Evolutionary conservation across 2,888 invertebrate species (phyloP).

Genomic region (Megaustenia siamemsis): DNA sequence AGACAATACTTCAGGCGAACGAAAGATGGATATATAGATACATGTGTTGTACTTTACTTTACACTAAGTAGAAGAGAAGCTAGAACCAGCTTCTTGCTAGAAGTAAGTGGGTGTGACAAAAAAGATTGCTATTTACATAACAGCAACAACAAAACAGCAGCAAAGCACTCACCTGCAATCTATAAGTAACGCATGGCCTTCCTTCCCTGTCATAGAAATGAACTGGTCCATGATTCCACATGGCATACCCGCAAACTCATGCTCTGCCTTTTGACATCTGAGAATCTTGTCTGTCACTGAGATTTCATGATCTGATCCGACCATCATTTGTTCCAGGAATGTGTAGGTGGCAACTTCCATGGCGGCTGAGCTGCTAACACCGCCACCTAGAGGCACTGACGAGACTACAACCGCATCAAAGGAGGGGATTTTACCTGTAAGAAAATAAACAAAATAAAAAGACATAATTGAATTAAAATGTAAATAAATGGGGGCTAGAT

Average conservation of each 20-base stretch:
- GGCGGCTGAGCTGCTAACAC: slow-evolving; percentile 94
- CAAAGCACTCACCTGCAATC: slow-evolving; percentile 87
- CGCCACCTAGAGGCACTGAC: slow-evolving; percentile 93
- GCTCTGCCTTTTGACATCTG: slow-evolving; percentile 94
- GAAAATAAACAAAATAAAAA: not conserved
- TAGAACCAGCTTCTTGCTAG: no score
- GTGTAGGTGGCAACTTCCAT: slow-evolving; percentile 93
- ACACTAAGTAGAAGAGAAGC: no score
- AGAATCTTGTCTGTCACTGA: slow-evolving; percentile 84
- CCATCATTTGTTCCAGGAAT: slow-evolving; percentile 86
- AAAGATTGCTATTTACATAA: no score
- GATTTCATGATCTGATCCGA: slow-evolving; percentile 48
- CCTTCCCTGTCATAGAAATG: slow-evolving; percentile 89
- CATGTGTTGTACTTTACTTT: no score
- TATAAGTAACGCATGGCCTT: slow-evolving; percentile 89
- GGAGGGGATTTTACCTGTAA: slow-evolving; percentile 83
- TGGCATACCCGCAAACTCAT: slow-evolving; percentile 93
- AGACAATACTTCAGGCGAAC: no score
- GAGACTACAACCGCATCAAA: slow-evolving; percentile 91
- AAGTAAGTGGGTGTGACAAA: no score
- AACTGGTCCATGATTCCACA: slow-evolving; percentile 99
- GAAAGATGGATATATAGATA: no score
- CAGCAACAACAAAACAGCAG: no score
- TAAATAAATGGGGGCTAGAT: no score
- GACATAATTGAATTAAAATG: no score